Evolutionary conservation across 2,888 invertebrate species (phyloP).

Genomic region (Gandaritis pyraliata): DNA sequence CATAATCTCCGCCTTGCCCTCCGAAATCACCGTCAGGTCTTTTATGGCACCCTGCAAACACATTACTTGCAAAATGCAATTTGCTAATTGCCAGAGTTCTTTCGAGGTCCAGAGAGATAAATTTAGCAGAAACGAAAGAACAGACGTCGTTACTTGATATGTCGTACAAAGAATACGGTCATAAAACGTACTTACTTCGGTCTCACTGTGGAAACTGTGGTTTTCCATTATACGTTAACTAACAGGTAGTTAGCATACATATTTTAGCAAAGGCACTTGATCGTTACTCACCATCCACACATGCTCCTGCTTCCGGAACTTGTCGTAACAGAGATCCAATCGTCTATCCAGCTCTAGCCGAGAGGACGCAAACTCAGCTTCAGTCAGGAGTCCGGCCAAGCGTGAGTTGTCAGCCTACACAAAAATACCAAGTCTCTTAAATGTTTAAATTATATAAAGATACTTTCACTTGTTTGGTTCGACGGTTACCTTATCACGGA

Average conservation of each 20-base stretch:
- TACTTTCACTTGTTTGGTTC: too few relatives aligned
- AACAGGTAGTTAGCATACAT: too few relatives aligned
- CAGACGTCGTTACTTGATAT: too few relatives aligned
- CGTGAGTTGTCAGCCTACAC: slow-evolving; percentile 42
- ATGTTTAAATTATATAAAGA: too few relatives aligned
- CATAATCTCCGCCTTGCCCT: slow-evolving; percentile 59
- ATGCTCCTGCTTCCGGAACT: slow-evolving; percentile 63
- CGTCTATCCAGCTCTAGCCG: slow-evolving; percentile 55
- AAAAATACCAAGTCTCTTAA: background rate
- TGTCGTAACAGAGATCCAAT: slow-evolving; percentile 61
- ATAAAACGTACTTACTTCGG: too few relatives aligned
- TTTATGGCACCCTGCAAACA: slow-evolving; percentile 56
- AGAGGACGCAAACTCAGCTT: slow-evolving; percentile 51
- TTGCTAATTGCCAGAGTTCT: background rate
- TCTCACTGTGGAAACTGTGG: too few relatives aligned
- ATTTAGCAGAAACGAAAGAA: too few relatives aligned
- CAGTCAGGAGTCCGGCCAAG: slow-evolving; percentile 60
- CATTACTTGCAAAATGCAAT: background rate
- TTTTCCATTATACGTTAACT: too few relatives aligned
- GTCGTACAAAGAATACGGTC: too few relatives aligned
- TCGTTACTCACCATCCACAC: slow-evolving; percentile 62
- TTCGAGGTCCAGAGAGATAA: too few relatives aligned
- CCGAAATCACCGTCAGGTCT: slow-evolving; percentile 51
- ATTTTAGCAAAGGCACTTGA: background rate
- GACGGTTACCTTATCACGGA: slow-evolving; percentile 65